Base-by-base conservation (phyloP, 2,888 invertebrate genomes). In the Cryptus viduatorius region DNA sequence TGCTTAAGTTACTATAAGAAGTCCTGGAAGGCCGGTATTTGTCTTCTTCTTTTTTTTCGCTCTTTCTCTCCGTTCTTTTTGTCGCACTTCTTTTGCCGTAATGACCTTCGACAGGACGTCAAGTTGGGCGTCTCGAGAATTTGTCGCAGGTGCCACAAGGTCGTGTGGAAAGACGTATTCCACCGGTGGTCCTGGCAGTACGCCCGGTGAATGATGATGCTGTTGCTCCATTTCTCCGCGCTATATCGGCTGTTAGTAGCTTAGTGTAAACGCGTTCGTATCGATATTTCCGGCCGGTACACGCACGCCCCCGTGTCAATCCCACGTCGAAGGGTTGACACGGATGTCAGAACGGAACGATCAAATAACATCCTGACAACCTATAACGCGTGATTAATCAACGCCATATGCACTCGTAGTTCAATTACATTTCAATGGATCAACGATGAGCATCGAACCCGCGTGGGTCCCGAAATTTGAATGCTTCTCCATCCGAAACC, bases 171-270 rank as follows among this genome's bases (percentile, higher is more conserved):
- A 75, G 46, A 37, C 16, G 48, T 75, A 19, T 64, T 24, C 48
- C 3, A 59, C 37, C 56, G 71, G 31, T 42, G 16, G 56, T 19
- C 31, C 31, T 65, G 50, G 14, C 53, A 53, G 19, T 8, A 59
- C 24, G 29, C 24, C 29, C 46, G 29, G 67, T 77, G 56, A 77
- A 44, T 77, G 56, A 67, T 67, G 77, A 68, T 59, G 53, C n/a
- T 46, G 29, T 14, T 14, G 44, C 42, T 77, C 44, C 24, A 68
- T 24, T 16, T 56, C 44, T 2, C 8, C 44, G 29, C n/a, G 31
- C 48, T 48, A 8, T 48, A n/a, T 14, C 48, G 48, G 48, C 48
- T 0, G 29, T 31, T 61, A 24, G 61, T 44, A n/a, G n/a, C 3
- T 48, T 67, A 24, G 14, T 8, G 19, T 19, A 42, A 56, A 29